phyloP scores from a whole-genome alignment of 2,888 invertebrate species.

The Oscheius sp. region DNA sequence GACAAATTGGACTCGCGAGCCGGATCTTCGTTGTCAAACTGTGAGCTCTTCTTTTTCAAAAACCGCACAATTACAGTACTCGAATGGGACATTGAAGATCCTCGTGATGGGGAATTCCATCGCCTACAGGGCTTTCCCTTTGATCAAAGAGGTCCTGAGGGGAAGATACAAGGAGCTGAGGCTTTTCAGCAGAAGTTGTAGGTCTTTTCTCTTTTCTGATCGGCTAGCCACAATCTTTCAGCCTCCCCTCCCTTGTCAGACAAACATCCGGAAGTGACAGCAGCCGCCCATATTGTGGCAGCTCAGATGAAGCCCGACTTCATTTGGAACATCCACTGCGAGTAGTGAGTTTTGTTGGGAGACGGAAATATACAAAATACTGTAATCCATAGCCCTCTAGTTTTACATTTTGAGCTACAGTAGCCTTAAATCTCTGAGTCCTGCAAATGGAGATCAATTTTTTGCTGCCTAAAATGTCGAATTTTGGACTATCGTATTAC shows the following conservation, averaged over 20 bases:
- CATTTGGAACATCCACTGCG: slow-evolving; percentile 4
- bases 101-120: slow-evolving; percentile 21
- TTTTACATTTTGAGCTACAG: too few species aligned
- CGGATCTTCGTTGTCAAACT: slow-evolving; percentile 8
- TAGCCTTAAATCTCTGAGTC: too few species aligned
- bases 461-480: background rate
- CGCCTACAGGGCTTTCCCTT: slow-evolving; percentile 21
- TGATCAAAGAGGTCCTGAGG: slow-evolving; percentile 13
- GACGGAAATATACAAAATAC: background rate
- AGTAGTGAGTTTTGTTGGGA: background rate
- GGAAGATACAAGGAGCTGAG: slow-evolving; percentile 16
- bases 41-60: slow-evolving; percentile 9
- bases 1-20: slow-evolving; percentile 8
- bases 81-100: background rate
- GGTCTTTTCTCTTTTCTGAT: background rate
- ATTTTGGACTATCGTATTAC: background rate
- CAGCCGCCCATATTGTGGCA: slow-evolving; percentile 19
- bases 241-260: slow-evolving; percentile 1
- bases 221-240: background rate
- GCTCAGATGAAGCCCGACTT: slow-evolving; percentile 5
- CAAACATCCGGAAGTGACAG: slow-evolving; percentile 7
- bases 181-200: slow-evolving; percentile 7
- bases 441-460: background rate
- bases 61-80: background rate
- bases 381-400: background rate